Evolutionary conservation across 1,140 invertebrate genomes (phyloP).

Genomic region (Drosophila virilis): DNA sequence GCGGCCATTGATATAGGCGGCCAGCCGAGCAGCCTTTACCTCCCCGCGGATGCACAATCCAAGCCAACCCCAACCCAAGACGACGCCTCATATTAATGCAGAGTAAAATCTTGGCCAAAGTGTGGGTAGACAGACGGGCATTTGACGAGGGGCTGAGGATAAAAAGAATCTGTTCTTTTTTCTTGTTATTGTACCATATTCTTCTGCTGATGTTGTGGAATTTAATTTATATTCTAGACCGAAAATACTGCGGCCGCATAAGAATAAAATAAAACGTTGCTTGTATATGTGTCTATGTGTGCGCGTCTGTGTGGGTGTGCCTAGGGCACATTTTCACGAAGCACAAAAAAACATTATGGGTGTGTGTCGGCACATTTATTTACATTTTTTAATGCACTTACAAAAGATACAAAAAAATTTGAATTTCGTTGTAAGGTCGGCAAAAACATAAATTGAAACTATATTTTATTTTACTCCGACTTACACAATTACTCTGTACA

Average conservation of each 20-base stretch:
- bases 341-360: constrained; percentile 20
- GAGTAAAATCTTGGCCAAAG: neutral
- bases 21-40: constrained; percentile 51
- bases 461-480: constrained; percentile 13
- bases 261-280: constrained; percentile 55
- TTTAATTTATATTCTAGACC: constrained; percentile 76
- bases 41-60: constrained; percentile 5
- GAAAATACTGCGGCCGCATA: constrained; percentile 42
- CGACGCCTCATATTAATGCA: neutral
- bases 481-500: neutral
- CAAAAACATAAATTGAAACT: constrained; percentile 37
- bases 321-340: constrained; percentile 17
- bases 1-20: constrained; percentile 71
- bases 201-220: constrained; percentile 57
- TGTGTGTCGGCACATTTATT: constrained; percentile 64
- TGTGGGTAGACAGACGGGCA: neutral
- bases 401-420: constrained; percentile 54
- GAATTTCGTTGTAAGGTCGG: constrained; percentile 16
- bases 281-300: constrained; percentile 20
- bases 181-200: constrained; percentile 46
- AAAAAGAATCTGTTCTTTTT: constrained; percentile 62
- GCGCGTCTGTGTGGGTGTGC: constrained; percentile 15
- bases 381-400: constrained; percentile 72
- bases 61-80: constrained; percentile 1
- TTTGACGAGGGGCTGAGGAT: neutral